phyloP scores from a whole-genome alignment of 2,113 vertebrate species.

The Ranitomeya imitator region DNA sequence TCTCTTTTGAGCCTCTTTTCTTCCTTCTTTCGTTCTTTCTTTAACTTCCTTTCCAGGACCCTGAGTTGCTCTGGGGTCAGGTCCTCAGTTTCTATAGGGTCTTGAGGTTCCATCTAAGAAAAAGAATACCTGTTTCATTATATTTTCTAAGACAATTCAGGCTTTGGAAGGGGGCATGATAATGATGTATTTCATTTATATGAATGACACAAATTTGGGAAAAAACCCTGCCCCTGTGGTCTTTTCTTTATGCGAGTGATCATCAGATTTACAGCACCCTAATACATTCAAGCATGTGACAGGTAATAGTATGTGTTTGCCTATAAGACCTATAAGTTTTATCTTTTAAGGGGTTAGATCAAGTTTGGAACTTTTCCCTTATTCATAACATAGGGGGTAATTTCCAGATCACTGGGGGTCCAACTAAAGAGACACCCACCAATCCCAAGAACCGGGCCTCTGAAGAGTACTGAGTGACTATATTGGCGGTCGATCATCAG shows the following conservation, averaged over 20 bases:
- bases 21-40: constrained; percentile 76
- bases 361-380: too few species aligned
- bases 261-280: not conserved
- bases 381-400: too few species aligned
- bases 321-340: too few species aligned
- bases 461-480: too few species aligned
- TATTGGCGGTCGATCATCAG: too few species aligned
- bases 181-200: not conserved
- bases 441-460: too few species aligned
- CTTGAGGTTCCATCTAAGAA: not conserved
- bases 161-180: not conserved
- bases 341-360: too few species aligned
- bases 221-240: not conserved
- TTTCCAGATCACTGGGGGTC: too few species aligned
- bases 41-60: constrained; percentile 74
- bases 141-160: not conserved
- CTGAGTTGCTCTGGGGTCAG: constrained; percentile 69
- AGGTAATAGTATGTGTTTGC: too few species aligned
- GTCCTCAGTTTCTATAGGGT: constrained; percentile 32
- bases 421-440: too few species aligned
- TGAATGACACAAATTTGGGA: not conserved
- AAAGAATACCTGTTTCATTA: not conserved
- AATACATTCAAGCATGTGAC: not conserved
- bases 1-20: constrained; percentile 68
- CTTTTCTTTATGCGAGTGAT: not conserved